Evolutionary conservation across 2,888 invertebrate genomes (phyloP).

Genomic region (Laspeyria flexula): DNA sequence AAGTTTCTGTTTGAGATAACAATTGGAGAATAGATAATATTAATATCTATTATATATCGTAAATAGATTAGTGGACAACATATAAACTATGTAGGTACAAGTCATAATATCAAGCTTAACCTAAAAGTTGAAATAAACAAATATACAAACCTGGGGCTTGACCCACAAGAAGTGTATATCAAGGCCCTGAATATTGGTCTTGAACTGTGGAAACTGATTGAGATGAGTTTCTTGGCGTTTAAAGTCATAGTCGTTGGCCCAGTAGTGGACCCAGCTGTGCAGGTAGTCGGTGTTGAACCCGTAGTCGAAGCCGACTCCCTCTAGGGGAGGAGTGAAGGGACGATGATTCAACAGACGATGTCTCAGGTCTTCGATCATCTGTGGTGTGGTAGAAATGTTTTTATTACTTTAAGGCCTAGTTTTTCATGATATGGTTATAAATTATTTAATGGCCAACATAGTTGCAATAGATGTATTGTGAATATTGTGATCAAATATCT

Average conservation of each 20-base stretch:
- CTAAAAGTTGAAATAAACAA: too few species aligned
- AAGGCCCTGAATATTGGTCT: constrained; percentile 90
- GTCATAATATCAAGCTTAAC: too few species aligned
- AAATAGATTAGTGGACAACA: too few species aligned
- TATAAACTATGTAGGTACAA: too few species aligned
- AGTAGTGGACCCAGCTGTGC: constrained; percentile 88
- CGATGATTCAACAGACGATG: constrained; percentile 37
- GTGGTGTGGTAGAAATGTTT: constrained; percentile 2
- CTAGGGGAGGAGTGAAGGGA: constrained; percentile 78
- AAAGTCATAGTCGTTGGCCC: constrained; percentile 90
- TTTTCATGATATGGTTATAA: too few species aligned
- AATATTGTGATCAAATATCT: too few species aligned
- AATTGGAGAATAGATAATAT: too few species aligned
- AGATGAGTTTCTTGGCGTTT: constrained; percentile 87
- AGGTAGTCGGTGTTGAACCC: constrained; percentile 89
- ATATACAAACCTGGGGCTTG: constrained; percentile 73
- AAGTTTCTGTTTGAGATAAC: too few species aligned
- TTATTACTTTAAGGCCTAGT: not conserved
- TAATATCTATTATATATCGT: too few species aligned
- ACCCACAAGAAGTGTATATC: constrained; percentile 85
- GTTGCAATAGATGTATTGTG: too few species aligned
- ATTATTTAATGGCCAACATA: too few species aligned
- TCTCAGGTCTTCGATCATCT: constrained; percentile 42
- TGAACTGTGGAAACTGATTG: constrained; percentile 91
- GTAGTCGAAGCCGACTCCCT: constrained; percentile 91